Percentiles rank a stretch among this genome's conserved stretches.
Evolutionary conservation across 1,140 invertebrate genomes (phyloP).

Genomic region (Muscidifurax raptorellus): DNA sequence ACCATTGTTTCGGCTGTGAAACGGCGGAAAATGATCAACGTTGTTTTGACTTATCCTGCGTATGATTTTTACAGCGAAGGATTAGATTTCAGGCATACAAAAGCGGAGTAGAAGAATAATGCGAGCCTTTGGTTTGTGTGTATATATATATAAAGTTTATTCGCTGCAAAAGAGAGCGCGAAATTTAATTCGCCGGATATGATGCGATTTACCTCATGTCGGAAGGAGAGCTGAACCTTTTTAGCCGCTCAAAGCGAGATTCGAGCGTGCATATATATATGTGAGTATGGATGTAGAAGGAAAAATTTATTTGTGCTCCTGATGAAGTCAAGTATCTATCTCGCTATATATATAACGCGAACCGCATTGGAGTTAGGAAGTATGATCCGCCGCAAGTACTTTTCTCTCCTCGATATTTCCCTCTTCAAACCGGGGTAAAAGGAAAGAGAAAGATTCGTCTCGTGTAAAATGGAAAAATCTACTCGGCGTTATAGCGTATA

Average conservation of each 20-base stretch:
- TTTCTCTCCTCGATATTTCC: slow-evolving; percentile 37
- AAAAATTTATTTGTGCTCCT: slow-evolving; percentile 39
- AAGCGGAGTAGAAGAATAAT: no score
- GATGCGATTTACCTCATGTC: no score
- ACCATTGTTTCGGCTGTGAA: neutral
- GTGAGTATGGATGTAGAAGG: neutral
- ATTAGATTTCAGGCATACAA: no score
- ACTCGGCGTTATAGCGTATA: neutral
- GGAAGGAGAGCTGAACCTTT: neutral
- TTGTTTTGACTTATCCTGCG: no score
- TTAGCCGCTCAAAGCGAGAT: neutral
- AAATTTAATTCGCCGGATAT: no score
- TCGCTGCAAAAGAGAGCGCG: no score
- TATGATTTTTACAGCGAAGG: no score
- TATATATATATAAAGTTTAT: no score
- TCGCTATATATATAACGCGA: neutral
- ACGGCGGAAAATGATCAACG: no score
- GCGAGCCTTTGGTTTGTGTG: no score
- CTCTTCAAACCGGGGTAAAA: slow-evolving; percentile 23
- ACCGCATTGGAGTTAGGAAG: slow-evolving; percentile 39
- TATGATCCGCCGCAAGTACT: slow-evolving; percentile 4
- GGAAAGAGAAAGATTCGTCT: neutral
- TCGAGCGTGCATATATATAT: no score
- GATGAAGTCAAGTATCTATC: slow-evolving; percentile 20
- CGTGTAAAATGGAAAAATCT: neutral